Evolutionary conservation across 2,797 vertebrate species (phyloP).

Genomic region (Muraenolepis orangiensis): DNA sequence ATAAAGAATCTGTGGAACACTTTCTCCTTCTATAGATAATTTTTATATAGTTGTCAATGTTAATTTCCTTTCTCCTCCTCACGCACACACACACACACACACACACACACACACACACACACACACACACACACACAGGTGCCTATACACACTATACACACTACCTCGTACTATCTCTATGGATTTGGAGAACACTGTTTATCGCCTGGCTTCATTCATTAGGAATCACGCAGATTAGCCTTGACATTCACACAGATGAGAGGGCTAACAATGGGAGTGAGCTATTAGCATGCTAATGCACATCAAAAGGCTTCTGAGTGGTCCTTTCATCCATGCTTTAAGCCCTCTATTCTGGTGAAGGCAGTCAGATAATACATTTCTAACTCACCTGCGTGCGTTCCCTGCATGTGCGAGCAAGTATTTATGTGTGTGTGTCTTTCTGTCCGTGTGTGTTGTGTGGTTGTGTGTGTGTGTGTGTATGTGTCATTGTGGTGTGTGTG

Average conservation of each 20-base stretch:
- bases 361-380: constrained; percentile 42
- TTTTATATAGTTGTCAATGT: too few relatives aligned
- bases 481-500: background rate
- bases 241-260: constrained; percentile 63
- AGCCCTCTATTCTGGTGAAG: constrained; percentile 45
- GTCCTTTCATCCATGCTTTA: constrained; percentile 58
- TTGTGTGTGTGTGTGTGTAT: background rate
- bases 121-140: constrained; percentile 3
- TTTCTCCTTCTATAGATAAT: too few relatives aligned
- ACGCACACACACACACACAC: too few relatives aligned
- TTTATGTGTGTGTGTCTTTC: constrained; percentile 5
- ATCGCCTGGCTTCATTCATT: constrained; percentile 57
- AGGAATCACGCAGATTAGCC: constrained; percentile 66
- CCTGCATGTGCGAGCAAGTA: constrained; percentile 1
- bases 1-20: too few relatives aligned
- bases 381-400: constrained; percentile 43
- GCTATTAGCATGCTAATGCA: constrained; percentile 70
- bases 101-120: background rate
- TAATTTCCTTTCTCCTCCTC: too few relatives aligned
- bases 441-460: background rate
- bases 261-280: constrained; percentile 57
- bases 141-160: background rate
- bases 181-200: constrained; percentile 60
- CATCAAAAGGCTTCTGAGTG: constrained; percentile 57
- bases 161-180: constrained; percentile 1